phyloP scores from a whole-genome alignment of 2,797 vertebrate species.

The Eutrigla gurnardus region DNA sequence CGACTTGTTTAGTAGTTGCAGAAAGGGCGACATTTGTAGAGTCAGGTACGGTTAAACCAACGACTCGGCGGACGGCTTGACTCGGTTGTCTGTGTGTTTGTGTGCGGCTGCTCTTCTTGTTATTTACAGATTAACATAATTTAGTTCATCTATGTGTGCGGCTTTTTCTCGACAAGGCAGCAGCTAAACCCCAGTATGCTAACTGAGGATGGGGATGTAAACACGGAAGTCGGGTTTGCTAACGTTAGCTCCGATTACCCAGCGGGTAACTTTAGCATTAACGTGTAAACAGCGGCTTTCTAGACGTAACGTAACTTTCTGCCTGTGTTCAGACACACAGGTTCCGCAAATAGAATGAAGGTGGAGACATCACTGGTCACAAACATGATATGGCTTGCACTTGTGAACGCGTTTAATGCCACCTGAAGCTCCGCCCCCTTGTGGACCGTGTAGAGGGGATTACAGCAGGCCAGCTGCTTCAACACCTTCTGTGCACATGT shows the following conservation, averaged over 20 bases:
- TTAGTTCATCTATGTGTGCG: background rate
- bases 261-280: slow-evolving; percentile 31
- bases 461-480: no score
- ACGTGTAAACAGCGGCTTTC: slow-evolving; percentile 17
- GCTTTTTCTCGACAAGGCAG: background rate
- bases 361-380: no score
- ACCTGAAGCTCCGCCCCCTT: no score
- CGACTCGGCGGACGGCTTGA: background rate
- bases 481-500: no score
- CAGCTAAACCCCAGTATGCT: background rate
- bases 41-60: slow-evolving; percentile 86
- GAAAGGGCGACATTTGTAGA: slow-evolving; percentile 93
- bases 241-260: slow-evolving; percentile 41
- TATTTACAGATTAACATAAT: no score
- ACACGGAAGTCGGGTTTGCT: slow-evolving; percentile 26
- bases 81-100: background rate
- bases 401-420: no score
- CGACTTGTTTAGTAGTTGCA: slow-evolving; percentile 95
- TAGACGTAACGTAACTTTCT: no score
- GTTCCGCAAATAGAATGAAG: background rate
- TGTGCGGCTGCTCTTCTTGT: background rate
- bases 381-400: no score
- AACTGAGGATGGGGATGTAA: slow-evolving; percentile 2
- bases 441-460: no score
- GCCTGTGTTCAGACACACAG: background rate